A percentile compares a stretch with the other conserved stretches of the same genome.
phyloP scores from a whole-genome alignment of 2,113 vertebrate genomes.

The Gobiocypris rarus region DNA sequence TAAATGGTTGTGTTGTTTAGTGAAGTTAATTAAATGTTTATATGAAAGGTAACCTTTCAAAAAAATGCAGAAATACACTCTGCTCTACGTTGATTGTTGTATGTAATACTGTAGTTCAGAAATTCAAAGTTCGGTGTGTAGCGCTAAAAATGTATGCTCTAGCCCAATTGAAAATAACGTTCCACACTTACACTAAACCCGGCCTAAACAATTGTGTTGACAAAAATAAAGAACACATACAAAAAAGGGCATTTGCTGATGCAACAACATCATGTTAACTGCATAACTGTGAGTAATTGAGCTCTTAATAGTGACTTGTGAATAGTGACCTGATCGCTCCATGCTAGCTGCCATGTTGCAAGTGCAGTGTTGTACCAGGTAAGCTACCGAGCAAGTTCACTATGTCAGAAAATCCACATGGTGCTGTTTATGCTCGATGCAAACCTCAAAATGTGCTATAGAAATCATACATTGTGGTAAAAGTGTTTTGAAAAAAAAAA shows the following conservation, averaged over 20 bases:
- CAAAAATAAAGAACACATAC: background rate
- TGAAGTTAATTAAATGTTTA: background rate
- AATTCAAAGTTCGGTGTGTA: background rate
- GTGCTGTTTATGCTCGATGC: background rate
- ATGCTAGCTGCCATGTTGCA: too few relatives aligned
- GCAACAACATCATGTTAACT: background rate
- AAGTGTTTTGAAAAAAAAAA: too few relatives aligned
- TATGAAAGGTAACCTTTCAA: background rate
- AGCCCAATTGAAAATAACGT: background rate
- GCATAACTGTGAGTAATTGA: too few relatives aligned
- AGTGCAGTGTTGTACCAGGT: background rate
- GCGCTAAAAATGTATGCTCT: background rate
- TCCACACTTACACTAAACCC: background rate
- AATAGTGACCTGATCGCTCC: too few relatives aligned
- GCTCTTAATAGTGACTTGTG: too few relatives aligned
- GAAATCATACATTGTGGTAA: background rate
- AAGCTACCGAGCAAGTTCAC: background rate
- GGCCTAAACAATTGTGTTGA: background rate
- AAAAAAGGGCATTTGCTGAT: background rate
- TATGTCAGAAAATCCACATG: background rate
- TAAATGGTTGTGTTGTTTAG: background rate
- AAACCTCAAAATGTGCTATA: background rate
- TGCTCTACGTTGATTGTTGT: background rate
- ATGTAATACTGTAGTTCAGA: background rate
- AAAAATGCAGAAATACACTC: background rate